Evolutionary conservation across 1,140 invertebrate genomes (phyloP).

Genomic region (Atta cephalotes): DNA sequence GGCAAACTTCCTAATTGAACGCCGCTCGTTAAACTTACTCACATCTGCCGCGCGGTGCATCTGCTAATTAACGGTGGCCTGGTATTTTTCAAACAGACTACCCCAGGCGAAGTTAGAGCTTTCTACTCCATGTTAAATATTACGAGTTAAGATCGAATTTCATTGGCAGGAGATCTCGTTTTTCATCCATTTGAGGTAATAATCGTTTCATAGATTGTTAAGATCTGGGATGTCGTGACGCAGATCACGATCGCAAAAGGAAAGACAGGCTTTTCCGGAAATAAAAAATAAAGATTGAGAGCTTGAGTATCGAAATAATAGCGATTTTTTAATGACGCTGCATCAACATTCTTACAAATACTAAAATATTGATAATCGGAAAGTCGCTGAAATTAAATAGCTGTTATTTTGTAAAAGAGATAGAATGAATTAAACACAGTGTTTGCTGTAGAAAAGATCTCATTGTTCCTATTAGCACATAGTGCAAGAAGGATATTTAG

Average conservation of each 20-base stretch:
- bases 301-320: not conserved
- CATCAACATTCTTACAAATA: not conserved
- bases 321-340: not conserved
- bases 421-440: not conserved
- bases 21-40: conserved; percentile 54
- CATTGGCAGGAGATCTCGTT: conserved; percentile 9
- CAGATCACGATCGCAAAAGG: not conserved
- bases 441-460: not conserved
- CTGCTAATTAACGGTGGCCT: conserved; percentile 49
- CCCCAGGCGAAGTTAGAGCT: conserved; percentile 24
- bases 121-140: not conserved
- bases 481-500: not conserved
- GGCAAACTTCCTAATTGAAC: conserved; percentile 64
- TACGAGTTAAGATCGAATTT: conserved; percentile 43
- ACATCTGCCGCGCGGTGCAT: conserved; percentile 38
- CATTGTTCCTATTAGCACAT: not conserved
- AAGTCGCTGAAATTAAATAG: not conserved
- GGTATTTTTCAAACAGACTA: conserved; percentile 35
- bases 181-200: not conserved
- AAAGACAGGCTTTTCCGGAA: not conserved
- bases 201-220: conserved; percentile 21
- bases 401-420: not conserved
- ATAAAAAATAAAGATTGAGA: not conserved
- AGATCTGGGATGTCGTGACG: not conserved
- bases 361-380: not conserved